A percentile compares a stretch with the other conserved stretches of the same genome.
phyloP scores from a whole-genome alignment of 2,888 invertebrate genomes.

The Stegophylla sp. region DNA sequence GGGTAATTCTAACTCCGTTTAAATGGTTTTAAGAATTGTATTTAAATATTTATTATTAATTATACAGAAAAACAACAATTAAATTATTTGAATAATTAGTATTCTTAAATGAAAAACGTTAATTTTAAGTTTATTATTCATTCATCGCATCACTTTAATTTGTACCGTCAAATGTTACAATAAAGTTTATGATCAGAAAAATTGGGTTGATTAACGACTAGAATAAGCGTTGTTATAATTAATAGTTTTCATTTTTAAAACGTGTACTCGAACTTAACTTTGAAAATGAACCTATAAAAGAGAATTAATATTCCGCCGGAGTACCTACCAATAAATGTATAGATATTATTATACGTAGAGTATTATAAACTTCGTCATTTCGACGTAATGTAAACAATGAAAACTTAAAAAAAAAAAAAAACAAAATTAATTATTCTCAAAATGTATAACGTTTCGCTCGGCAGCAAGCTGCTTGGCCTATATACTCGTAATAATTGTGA shows the following conservation, averaged over 20 bases:
- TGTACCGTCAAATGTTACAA: constrained; percentile 21
- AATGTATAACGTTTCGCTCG: too few relatives aligned
- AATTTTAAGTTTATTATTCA: constrained; percentile 12
- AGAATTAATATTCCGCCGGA: constrained; percentile 4
- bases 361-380: neutral
- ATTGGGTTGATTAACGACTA: constrained; percentile 28
- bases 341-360: neutral
- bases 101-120: neutral
- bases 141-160: constrained; percentile 26
- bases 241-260: constrained; percentile 7
- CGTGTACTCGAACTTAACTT: neutral
- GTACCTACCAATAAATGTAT: neutral
- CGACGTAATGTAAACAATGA: neutral
- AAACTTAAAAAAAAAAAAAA: neutral
- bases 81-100: neutral
- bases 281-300: neutral
- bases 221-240: constrained; percentile 23
- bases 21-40: too few relatives aligned
- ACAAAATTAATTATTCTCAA: neutral
- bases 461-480: too few relatives aligned
- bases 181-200: constrained; percentile 15
- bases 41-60: too few relatives aligned
- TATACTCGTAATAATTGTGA: too few relatives aligned
- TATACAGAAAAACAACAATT: neutral
- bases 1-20: too few relatives aligned